These are phyloP conservation scores for Heliconius himera DNA, from an alignment of 1,140 invertebrate genomes.

Conservation along the genomic window DNA sequence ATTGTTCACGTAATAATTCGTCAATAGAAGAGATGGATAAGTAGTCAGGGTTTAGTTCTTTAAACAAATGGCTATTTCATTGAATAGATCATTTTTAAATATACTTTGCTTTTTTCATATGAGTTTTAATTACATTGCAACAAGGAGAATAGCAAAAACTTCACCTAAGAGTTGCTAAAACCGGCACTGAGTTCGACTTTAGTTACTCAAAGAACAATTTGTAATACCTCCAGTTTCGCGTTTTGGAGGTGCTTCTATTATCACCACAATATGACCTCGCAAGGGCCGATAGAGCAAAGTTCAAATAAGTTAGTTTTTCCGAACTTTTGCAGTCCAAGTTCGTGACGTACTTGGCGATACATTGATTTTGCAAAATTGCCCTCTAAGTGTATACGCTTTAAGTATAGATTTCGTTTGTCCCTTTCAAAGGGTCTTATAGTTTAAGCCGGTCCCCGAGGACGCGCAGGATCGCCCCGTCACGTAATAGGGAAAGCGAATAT, in stretches of 20 bases:
- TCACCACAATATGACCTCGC: slow-evolving; percentile 25
- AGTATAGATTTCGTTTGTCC: slow-evolving; percentile 5
- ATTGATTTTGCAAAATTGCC: neutral
- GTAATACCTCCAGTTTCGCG: neutral
- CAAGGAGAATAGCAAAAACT: too few species aligned
- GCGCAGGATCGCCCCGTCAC: slow-evolving; percentile 31
- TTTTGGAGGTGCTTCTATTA: neutral
- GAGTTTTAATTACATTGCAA: too few species aligned
- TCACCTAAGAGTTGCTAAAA: too few species aligned
- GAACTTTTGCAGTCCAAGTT: slow-evolving; percentile 25
- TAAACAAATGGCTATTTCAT: neutral
- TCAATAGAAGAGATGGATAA: too few species aligned
- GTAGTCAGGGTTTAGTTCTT: too few species aligned
- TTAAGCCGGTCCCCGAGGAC: slow-evolving; percentile 28
- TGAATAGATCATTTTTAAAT: too few species aligned
- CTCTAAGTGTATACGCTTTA: neutral
- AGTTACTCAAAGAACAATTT: neutral
- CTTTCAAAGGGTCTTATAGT: slow-evolving; percentile 28
- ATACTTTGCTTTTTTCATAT: too few species aligned
- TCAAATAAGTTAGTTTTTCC: slow-evolving; percentile 37
- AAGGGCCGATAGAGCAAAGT: slow-evolving; percentile 29
- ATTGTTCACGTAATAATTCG: too few species aligned
- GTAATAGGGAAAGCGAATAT: slow-evolving; percentile 33
- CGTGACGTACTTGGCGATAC: slow-evolving; percentile 22
- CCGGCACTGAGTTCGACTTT: too few species aligned